Base-by-base conservation (phyloP, 2,888 invertebrate genomes). In the Acrobasis suavella region DNA sequence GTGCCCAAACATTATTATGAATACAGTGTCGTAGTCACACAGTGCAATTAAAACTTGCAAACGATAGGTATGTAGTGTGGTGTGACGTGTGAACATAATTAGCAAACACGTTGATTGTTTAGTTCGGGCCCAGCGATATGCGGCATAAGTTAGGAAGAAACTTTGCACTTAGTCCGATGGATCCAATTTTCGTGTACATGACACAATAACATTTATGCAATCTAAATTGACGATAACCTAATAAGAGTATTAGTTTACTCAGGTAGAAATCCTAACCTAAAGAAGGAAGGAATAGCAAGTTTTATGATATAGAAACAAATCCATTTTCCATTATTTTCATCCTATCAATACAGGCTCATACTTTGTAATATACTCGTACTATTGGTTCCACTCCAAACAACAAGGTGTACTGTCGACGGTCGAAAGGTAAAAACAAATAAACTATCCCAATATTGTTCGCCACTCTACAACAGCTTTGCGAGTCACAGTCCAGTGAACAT, bases 391-490 rank as follows among this genome's bases (percentile, higher is more conserved):
- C 72, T 63, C 70, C 74, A 79, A 77, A 79, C 75, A 69, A 65
- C 61, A 63, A 67, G 67, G 71, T 78, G 72, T 69, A 69, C 70
- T 70, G 67, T 71, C 69, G 72, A 66, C 74, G 74, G 78, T 77
- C 70, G 81, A 77, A 81, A 82, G 74, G 83, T 83, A 86, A 86
- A 86, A 72, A 85, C 78, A 81, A 82, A 84, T 81, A 83, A 82
- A 82, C 81, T 81, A 82, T 82, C 82, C 76, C 84, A 85, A 85
- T 86, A 86, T 83, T 81, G 85, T 78, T 76, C 79, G 77, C 71
- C 71, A 70, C 72, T 76, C 70, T 73, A 77, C 77, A 73, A 75
- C 73, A 72, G 79, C 77, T 78, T 81, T 76, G 70, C 72, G 68
- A 49, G 58, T 59, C 59, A 50, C 37, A 70, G 81, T 76, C 79